These are phyloP conservation scores for Aurelia coerulea DNA, from an alignment of 30 jellyfish, hydroid and myxozoan species.

Conservation along the genomic window DNA sequence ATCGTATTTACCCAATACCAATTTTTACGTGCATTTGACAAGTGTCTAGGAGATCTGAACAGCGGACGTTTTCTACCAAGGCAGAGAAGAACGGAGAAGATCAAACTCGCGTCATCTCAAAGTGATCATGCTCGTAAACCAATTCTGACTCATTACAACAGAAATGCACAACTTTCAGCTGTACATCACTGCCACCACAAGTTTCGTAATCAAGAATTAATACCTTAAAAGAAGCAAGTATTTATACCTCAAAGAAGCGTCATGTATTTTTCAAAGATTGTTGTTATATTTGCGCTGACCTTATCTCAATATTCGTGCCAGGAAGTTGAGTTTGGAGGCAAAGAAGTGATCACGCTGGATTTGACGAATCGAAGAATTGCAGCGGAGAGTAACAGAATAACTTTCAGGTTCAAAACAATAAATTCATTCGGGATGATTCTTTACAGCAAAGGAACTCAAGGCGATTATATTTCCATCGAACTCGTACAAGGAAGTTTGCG, in stretches of 20 bases:
- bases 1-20: constrained; percentile 11
- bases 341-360: constrained; percentile 54
- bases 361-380: constrained; percentile 55
- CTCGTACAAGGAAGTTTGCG: constrained; percentile 75
- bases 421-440: constrained; percentile 86
- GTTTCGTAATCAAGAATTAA: too few species aligned
- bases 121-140: too few species aligned
- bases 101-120: background rate
- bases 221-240: too few species aligned
- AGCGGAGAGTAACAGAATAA: constrained; percentile 51
- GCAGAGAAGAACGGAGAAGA: background rate
- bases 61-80: constrained; percentile 5
- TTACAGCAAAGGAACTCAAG: constrained; percentile 87
- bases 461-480: constrained; percentile 68
- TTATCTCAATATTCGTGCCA: constrained; percentile 7
- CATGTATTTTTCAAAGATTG: background rate
- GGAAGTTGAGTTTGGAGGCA: constrained; percentile 65
- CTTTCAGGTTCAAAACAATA: constrained; percentile 89
- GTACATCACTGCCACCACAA: too few species aligned
- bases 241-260: background rate
- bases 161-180: too few species aligned
- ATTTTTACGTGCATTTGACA: constrained; percentile 31
- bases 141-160: too few species aligned
- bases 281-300: constrained; percentile 2
- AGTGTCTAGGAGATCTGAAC: constrained; percentile 49